phyloP scores from a whole-genome alignment of 2,888 invertebrate genomes.

The Drymonia ruficornis region DNA sequence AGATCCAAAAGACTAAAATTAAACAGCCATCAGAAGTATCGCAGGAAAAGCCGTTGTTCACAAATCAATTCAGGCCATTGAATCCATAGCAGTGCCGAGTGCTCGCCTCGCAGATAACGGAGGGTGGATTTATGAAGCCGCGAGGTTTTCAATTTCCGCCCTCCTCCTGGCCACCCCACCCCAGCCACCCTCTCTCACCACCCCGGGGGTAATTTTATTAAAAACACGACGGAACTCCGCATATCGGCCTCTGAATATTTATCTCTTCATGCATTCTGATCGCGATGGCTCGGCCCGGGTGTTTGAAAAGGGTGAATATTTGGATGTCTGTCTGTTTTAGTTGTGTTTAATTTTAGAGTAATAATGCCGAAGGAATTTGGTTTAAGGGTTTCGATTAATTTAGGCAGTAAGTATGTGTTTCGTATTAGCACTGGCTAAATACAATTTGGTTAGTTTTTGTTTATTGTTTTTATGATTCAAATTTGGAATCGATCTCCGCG shows the following conservation, averaged over 20 bases:
- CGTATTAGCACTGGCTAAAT: no score
- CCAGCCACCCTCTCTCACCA: constrained; percentile 34
- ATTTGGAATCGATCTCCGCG: no score
- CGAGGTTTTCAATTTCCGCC: constrained; percentile 78
- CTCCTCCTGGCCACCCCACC: constrained; percentile 39
- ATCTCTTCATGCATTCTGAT: constrained; percentile 64
- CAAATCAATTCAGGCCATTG: constrained; percentile 52
- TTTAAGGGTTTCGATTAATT: no score
- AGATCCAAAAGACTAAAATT: no score
- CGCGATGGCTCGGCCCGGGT: constrained; percentile 35
- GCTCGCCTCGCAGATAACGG: constrained; percentile 54
- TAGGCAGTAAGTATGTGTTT: no score
- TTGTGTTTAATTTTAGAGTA: neutral
- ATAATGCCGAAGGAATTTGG: neutral
- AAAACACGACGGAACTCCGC: constrained; percentile 60
- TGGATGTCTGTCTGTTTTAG: constrained; percentile 19
- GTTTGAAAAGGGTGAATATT: constrained; percentile 51
- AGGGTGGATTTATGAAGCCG: constrained; percentile 68
- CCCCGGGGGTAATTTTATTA: constrained; percentile 76
- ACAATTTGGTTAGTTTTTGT: no score
- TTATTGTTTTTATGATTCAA: no score
- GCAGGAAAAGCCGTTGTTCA: constrained; percentile 31
- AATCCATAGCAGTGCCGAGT: constrained; percentile 60
- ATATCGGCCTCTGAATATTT: constrained; percentile 66
- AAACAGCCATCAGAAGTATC: neutral